Base-by-base conservation (phyloP, 1,140 invertebrate species). In the Trachelipus rathkii region DNA sequence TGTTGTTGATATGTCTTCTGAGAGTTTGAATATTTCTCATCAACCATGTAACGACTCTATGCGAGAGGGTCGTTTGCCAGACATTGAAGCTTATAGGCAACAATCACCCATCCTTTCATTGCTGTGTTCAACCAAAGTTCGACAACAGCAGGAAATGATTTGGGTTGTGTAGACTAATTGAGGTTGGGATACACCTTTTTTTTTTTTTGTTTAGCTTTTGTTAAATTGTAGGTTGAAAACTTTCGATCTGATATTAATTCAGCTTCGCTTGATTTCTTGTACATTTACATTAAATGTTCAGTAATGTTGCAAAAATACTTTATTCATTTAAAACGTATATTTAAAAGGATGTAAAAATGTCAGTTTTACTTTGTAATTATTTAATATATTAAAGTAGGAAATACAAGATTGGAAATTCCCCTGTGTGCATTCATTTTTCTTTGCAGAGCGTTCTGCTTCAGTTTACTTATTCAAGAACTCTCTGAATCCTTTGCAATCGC, bases 51-150 rank as follows among this genome's bases (percentile, higher is more conserved):
- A 60, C 50, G 50, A 60, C 19, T 19, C 50, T 15, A 19, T 60
- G 11, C 11, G 50, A 15, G 50, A 15, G 50, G 50, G 19, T 60
- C 50, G 19, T 60, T 13, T 15, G 19, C 50, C 50, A 60, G 50
- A 60, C 50, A 60, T 15, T 13, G 50, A 19, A 60, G 50, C 11
- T 60, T 19, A 60, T 60, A 60, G 19, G 33, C 33, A 33, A 33
- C 33, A 33, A 15, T 19, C 50, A 60, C 50, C 50, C 19, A 19
- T 60, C 50, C 4, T 19, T 60, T 60, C 50, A 60, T 60, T 60
- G 50, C 50, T 60, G 11, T 60, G 50, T 60, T 60, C 50, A 60
- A 60, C 50, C 50, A 60, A 60, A 60, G 50, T 60, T 60, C 50
- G 50, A 60, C 50, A 60, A 60, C 50, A 60, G 50, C 50, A 60